These are phyloP conservation scores for Temnothorax longispinosus DNA, from an alignment of 1,140 invertebrate species.

Conservation along the genomic window DNA sequence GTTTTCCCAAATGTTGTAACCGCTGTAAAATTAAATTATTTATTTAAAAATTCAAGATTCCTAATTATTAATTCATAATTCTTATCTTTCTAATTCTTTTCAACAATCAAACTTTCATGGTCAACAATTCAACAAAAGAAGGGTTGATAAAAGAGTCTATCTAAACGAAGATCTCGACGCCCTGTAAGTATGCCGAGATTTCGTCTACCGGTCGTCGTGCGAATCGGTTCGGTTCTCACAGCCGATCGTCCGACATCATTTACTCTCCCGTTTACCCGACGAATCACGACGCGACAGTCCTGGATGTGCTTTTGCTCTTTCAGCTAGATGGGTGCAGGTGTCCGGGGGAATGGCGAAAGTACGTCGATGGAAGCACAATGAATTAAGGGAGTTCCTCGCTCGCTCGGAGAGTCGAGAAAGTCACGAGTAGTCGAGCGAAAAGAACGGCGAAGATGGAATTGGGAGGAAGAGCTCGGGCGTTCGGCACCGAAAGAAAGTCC, in stretches of 20 bases:
- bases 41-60: background rate
- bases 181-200: background rate
- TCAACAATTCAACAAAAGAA: conserved; percentile 3
- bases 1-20: background rate
- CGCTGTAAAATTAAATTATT: background rate
- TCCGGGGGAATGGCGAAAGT: conserved; percentile 38
- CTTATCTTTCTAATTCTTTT: background rate
- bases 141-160: conserved; percentile 11
- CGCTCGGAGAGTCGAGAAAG: conserved; percentile 14
- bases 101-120: background rate
- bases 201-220: background rate
- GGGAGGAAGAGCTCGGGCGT: background rate
- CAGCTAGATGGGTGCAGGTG: background rate
- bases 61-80: background rate
- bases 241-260: conserved; percentile 49
- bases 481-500: conserved; percentile 26
- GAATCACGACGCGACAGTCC: conserved; percentile 49
- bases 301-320: conserved; percentile 50
- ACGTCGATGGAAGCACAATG: conserved; percentile 62
- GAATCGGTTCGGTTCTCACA: conserved; percentile 10
- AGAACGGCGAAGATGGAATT: conserved; percentile 15
- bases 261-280: conserved; percentile 50
- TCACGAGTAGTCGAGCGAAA: conserved; percentile 37
- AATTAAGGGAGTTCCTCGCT: conserved; percentile 59
- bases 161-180: background rate